A percentile compares a stretch with the other conserved stretches of the same genome.
phyloP scores from a whole-genome alignment of 2,797 vertebrate genomes.

The Anas flavirostris region DNA sequence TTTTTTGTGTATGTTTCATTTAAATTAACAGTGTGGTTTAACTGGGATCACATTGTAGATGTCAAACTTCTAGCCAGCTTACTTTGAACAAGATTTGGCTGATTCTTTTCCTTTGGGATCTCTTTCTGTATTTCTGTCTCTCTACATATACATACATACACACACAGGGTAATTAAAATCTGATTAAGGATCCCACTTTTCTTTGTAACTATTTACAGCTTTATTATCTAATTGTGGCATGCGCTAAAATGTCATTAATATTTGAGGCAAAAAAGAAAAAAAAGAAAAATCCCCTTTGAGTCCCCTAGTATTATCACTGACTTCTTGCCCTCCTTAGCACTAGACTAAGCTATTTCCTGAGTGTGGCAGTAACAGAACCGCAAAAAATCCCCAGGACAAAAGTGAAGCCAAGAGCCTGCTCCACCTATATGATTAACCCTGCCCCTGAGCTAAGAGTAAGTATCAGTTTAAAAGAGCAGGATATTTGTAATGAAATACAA shows the following conservation, averaged over 20 bases:
- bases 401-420: background rate
- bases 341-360: conserved; percentile 23
- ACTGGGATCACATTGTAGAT: accelerated
- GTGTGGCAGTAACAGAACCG: background rate
- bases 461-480: background rate
- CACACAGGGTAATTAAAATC: background rate
- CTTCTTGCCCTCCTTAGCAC: background rate
- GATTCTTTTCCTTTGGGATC: background rate
- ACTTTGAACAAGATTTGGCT: background rate
- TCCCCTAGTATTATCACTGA: background rate
- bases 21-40: background rate
- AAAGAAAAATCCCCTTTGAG: conserved; percentile 44
- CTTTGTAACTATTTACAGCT: background rate
- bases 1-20: background rate
- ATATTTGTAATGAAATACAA: background rate
- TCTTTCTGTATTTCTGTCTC: background rate
- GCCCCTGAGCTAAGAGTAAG: background rate
- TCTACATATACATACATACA: background rate
- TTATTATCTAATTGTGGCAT: background rate
- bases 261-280: background rate
- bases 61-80: background rate
- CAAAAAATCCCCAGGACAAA: conserved; percentile 29
- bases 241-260: background rate
- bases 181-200: background rate
- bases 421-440: background rate